Percentiles rank a stretch among this genome's conserved stretches.
Conservation (phyloP, 2,113 vertebrate genomes). For the Falcunculus frontatus region DNA sequence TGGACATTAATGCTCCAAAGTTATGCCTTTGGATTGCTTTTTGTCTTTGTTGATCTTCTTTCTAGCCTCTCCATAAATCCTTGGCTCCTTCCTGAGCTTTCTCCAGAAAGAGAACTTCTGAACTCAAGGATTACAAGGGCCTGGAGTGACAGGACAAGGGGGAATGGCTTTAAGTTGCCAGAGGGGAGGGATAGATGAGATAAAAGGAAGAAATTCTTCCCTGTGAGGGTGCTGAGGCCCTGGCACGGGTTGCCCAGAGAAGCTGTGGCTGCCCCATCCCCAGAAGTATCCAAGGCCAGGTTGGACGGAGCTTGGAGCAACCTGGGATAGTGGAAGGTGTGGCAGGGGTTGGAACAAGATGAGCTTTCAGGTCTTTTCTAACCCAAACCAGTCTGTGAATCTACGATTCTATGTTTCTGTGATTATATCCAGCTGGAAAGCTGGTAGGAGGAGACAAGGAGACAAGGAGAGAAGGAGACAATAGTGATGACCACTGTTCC, state of each 20-base stretch:
- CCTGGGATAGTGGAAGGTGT: neutral
- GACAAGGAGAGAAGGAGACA: neutral
- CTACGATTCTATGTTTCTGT: neutral
- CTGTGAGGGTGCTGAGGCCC: neutral
- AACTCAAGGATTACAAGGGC: neutral
- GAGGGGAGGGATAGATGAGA: no score
- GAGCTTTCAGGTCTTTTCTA: neutral
- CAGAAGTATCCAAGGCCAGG: no score
- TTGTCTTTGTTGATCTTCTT: neutral
- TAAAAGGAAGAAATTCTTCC: neutral
- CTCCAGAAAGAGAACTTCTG: neutral
- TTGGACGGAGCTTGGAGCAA: rapidly evolving
- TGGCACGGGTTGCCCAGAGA: neutral
- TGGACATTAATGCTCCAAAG: neutral
- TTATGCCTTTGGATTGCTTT: neutral
- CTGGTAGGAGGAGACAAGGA: neutral
- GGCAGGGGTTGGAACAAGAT: neutral
- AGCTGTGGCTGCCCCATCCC: neutral
- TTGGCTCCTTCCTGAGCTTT: neutral
- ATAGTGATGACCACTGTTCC: neutral
- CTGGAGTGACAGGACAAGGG: neutral
- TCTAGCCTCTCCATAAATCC: neutral
- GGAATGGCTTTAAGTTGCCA: neutral
- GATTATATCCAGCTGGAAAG: neutral
- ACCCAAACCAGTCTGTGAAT: neutral